Base-by-base conservation (phyloP, 1,140 invertebrate species). In the Drosophila nigrodunni region DNA sequence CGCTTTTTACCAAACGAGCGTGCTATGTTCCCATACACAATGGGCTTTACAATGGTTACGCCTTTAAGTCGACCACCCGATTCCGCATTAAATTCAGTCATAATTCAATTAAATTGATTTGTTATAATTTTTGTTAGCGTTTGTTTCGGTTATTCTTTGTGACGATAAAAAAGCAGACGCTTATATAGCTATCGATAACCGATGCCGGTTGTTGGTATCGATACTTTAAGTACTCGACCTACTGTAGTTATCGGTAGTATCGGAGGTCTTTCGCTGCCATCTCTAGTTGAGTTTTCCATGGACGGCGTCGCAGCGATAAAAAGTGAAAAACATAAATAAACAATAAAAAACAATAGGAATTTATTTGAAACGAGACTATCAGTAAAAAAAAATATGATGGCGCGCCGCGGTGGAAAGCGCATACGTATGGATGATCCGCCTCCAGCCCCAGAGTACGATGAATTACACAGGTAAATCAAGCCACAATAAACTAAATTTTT, bases 11-110 rank as follows among this genome's bases (percentile, higher is more conserved):
- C 98, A 94, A 99, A 99, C 92, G 98, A 98, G 70, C 97, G 93
- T 0, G 99, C 98, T 65, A 98, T 94, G 92, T 99, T 99, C 3
- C 99, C 99, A 93, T 98, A 99, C 4, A 99, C 96, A 90, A 99
- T 97, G 13, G 98, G 98, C 91, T 99, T 99, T 0, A 99, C 95
- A 77, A 99, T 96, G 3, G 96, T 96, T 2, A 98, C 92, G 52
- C 98, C 98, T 96, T 97, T 97, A 2, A 96, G 93, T 92, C 96
- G 93, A 1, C 96, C 96, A 9, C 96, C 96, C 11, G 96, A 97
- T 93, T 97, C 96, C 1, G 96, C 96, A 2, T 96, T 96, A 91
- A 96, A 97, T 90, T 97, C 96, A 54, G 95, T 95, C 11, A 95
- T 94, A 62, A 13, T 95, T 93, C 89, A 94, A 94, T 94, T 44